Percentiles rank a stretch among this genome's conserved stretches.
These are phyloP conservation scores for Hoplostethus mediterraneus DNA, from an alignment of 2,797 vertebrate genomes.

Conservation along the genomic window DNA sequence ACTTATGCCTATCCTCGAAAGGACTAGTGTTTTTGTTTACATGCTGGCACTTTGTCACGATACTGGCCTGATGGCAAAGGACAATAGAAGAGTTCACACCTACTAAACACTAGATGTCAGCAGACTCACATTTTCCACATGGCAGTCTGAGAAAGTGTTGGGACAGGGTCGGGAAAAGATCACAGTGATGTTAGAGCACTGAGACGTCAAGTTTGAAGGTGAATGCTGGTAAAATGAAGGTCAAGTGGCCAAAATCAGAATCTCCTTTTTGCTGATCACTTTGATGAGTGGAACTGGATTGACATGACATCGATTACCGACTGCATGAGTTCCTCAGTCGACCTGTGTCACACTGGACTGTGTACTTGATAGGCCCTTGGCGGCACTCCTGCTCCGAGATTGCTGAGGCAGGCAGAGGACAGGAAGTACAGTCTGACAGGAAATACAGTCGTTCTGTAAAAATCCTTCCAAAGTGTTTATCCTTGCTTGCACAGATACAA, in stretches of 20 bases:
- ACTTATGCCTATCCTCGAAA: neutral
- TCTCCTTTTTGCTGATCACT: no score
- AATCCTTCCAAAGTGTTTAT: no score
- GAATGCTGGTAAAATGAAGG: neutral
- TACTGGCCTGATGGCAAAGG: no score
- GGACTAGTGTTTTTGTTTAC: neutral
- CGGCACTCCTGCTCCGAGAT: slow-evolving; percentile 32
- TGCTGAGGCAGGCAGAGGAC: slow-evolving; percentile 63
- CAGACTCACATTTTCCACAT: neutral
- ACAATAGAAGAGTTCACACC: slow-evolving; percentile 6
- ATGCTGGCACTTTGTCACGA: neutral
- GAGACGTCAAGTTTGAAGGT: no score
- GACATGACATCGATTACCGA: neutral
- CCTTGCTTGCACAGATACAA: no score
- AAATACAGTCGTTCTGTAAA: slow-evolving; percentile 19
- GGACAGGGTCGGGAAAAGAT: neutral
- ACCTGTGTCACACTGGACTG: neutral
- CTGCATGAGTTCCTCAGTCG: slow-evolving; percentile 18
- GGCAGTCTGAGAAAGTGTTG: neutral
- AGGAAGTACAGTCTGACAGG: slow-evolving; percentile 23
- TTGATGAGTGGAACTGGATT: neutral
- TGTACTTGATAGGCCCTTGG: slow-evolving; percentile 28
- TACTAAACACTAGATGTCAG: slow-evolving; percentile 58
- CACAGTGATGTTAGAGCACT: no score
- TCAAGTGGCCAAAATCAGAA: no score